A percentile compares a stretch with the other conserved stretches of the same genome.
Conservation (phyloP, 2,113 vertebrate genomes). For the Hymenochirus boettgeri region DNA sequence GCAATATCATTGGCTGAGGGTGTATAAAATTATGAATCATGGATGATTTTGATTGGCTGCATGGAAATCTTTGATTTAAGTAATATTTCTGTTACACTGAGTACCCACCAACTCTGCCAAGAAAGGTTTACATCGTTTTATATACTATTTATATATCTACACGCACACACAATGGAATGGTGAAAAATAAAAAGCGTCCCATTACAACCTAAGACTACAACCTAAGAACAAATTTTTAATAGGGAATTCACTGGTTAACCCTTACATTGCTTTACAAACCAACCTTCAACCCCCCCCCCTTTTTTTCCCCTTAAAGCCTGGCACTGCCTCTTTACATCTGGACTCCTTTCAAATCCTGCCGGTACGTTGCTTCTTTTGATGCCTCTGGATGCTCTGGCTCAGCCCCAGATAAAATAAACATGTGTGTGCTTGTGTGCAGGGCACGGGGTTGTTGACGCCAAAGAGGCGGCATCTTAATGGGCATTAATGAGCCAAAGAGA, state of each 20-base stretch:
- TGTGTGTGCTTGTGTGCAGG: conserved; percentile 39
- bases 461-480: conserved; percentile 39
- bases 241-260: conserved; percentile 5
- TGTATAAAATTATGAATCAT: too few species aligned
- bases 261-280: background rate
- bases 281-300: background rate
- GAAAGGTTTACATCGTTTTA: too few species aligned
- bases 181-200: too few species aligned
- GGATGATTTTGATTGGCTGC: too few species aligned
- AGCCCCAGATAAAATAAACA: conserved; percentile 39
- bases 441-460: conserved; percentile 34
- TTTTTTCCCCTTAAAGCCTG: conserved; percentile 3
- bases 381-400: conserved; percentile 32
- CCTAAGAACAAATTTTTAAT: too few species aligned
- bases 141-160: too few species aligned
- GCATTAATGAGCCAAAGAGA: conserved; percentile 38
- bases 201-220: too few species aligned
- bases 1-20: too few species aligned
- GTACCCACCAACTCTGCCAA: too few species aligned
- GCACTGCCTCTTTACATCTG: conserved; percentile 11
- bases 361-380: conserved; percentile 28
- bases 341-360: conserved; percentile 18
- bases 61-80: too few species aligned
- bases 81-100: too few species aligned
- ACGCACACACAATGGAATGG: too few species aligned